phyloP scores from a whole-genome alignment of 53 echinoderm and acorn worm genomes.

The Antedon mediterranea region DNA sequence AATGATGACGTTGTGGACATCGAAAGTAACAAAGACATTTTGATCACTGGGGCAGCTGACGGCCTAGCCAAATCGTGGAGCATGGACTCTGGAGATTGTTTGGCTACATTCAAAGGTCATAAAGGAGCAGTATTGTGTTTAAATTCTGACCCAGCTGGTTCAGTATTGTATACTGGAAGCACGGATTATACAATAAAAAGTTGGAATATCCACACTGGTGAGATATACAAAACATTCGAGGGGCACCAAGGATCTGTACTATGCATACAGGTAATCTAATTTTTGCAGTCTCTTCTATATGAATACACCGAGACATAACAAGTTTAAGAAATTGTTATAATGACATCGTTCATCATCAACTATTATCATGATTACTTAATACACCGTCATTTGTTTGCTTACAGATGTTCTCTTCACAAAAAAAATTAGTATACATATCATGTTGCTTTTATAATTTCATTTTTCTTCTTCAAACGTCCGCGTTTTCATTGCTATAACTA shows the following conservation, averaged over 20 bases:
- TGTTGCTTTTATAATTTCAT: too few relatives aligned
- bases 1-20: slow-evolving; percentile 86
- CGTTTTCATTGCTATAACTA: too few relatives aligned
- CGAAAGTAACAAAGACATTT: slow-evolving; percentile 79
- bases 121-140: slow-evolving; percentile 75
- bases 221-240: slow-evolving; percentile 72
- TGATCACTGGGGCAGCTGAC: slow-evolving; percentile 85
- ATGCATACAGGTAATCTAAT: slow-evolving; percentile 73
- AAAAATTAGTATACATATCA: too few relatives aligned
- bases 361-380: too few relatives aligned
- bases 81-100: slow-evolving; percentile 93
- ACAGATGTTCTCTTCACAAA: too few relatives aligned
- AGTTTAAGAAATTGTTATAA: too few relatives aligned
- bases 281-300: too few relatives aligned
- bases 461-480: too few relatives aligned
- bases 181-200: slow-evolving; percentile 70
- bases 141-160: slow-evolving; percentile 72
- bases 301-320: too few relatives aligned
- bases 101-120: slow-evolving; percentile 63
- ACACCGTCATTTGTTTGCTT: too few relatives aligned
- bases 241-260: slow-evolving; percentile 84
- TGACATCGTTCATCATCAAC: too few relatives aligned
- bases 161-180: slow-evolving; percentile 71
- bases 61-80: slow-evolving; percentile 91
- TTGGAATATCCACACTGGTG: slow-evolving; percentile 92